Base-by-base conservation (phyloP, 2,888 invertebrate genomes). In the Leuctra nigra region DNA sequence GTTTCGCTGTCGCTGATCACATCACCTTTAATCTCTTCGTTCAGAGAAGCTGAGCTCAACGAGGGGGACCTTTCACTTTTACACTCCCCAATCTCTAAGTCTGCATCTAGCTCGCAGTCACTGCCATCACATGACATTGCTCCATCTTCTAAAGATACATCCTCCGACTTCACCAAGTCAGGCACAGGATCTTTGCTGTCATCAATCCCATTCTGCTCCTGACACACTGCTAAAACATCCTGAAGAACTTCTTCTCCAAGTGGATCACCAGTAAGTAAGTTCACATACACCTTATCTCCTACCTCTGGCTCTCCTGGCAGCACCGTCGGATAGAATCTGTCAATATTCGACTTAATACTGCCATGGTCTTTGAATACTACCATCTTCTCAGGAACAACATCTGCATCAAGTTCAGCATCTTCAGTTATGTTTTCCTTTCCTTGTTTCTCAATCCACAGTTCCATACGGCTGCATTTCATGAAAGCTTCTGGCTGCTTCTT, bases 381-480 rank as follows among this genome's bases (percentile, higher is more conserved):
- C 24, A 61, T 61, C 53, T 66, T 66, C 39, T 25, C 55, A 16
- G 38, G 11, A 0, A 6, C 24, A 11, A 25, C 25, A 11, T 16
- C 25, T 14, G 36, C 14, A 46, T 29, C 13, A 1, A 16, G 11
- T 13, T 47, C 38, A 6, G 14, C 6, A 14, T 16, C n/a, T 2
- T 66, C 64, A 39, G 52, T 57, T 6, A 53, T 53, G 36, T 58
- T 60, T 55, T 67, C 66, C 52, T 63, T 58, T 53, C 73, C 73
- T 36, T 67, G 67, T 54, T 74, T 74, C 56, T 72, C 75, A 57
- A 80, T 73, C 61, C 75, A 77, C 63, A 82, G 75, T 65, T 77
- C 79, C 59, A 82, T 74, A 58, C 77, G 76, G 66, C 82, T 77
- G 66, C 78, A 81, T 61, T 78, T 77, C 66, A 79, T 78, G 66